Conservation (phyloP, 37 sponge, comb jelly and placozoan species). For the Theonella swinhoei region DNA sequence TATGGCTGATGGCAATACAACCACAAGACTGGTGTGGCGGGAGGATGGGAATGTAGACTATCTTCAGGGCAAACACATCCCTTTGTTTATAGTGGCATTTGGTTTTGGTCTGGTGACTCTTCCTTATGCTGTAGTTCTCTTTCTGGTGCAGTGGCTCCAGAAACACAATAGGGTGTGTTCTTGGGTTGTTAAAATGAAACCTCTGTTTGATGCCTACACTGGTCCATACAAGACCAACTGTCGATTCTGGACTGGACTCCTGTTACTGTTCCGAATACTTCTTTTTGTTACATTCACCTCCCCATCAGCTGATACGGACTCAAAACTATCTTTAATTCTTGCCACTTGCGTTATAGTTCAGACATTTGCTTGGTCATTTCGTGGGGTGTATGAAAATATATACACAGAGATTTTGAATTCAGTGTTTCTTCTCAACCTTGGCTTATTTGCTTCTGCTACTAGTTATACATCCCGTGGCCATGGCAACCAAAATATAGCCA, state of each 20-base stretch:
- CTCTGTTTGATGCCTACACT: constrained; percentile 35
- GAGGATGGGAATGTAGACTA: constrained; percentile 5
- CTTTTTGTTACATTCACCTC: constrained; percentile 9
- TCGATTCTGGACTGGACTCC: constrained; percentile 42
- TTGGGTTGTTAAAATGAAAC: constrained; percentile 22
- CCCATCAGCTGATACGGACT: neutral
- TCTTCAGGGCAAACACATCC: constrained; percentile 8
- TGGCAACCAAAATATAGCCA: neutral
- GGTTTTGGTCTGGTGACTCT: neutral
- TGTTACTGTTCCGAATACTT: constrained; percentile 18
- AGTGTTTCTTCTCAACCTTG: constrained; percentile 25
- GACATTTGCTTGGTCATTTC: neutral
- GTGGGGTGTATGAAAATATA: constrained; percentile 24
- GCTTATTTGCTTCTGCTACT: neutral
- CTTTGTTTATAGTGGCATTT: constrained; percentile 6
- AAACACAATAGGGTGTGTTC: neutral
- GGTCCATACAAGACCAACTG: constrained; percentile 32
- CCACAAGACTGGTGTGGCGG: neutral
- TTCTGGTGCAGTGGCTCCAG: constrained; percentile 9
- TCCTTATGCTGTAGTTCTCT: constrained; percentile 29
- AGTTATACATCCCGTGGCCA: neutral
- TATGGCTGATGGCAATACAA: neutral
- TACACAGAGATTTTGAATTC: neutral
- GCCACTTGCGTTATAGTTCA: neutral
- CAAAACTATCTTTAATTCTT: neutral